phyloP scores from a whole-genome alignment of 2,888 invertebrate species.

The Clostera curtula region DNA sequence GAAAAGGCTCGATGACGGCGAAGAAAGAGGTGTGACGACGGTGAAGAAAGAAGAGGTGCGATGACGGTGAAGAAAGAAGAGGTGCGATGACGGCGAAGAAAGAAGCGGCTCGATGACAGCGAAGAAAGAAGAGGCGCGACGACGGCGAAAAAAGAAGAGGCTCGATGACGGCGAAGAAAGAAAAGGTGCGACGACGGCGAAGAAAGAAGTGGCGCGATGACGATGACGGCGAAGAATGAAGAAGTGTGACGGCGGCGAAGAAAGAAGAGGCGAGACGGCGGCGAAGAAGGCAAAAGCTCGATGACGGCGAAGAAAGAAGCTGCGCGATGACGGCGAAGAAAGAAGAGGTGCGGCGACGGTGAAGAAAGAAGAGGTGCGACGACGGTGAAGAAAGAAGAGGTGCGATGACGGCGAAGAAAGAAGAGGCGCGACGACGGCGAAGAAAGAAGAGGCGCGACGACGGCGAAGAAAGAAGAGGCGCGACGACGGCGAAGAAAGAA shows the following conservation, averaged over 20 bases:
- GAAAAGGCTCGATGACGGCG: slow-evolving; percentile 3
- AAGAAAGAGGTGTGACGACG: slow-evolving; percentile 7
- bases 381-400: slow-evolving; percentile 7
- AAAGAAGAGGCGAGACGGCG: slow-evolving; percentile 3
- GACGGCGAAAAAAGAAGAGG: slow-evolving; percentile 5
- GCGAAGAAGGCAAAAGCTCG: slow-evolving; percentile 4
- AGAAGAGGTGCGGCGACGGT: slow-evolving; percentile 1
- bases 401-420: slow-evolving; percentile 5
- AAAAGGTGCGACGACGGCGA: slow-evolving; percentile 2
- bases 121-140: neutral
- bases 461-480: slow-evolving; percentile 8
- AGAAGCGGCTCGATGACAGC: slow-evolving; percentile 2
- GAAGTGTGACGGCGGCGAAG: slow-evolving; percentile 2
- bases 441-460: slow-evolving; percentile 10
- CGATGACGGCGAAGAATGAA: slow-evolving; percentile 1
- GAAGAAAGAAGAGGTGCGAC: slow-evolving; percentile 3
- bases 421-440: slow-evolving; percentile 5
- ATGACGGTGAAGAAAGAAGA: slow-evolving; percentile 7
- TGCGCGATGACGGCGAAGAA: slow-evolving; percentile 3
- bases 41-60: slow-evolving; percentile 7
- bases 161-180: slow-evolving; percentile 2
- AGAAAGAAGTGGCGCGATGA: slow-evolving; percentile 4
- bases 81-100: slow-evolving; percentile 3
- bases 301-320: slow-evolving; percentile 3
- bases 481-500: slow-evolving; percentile 6